Base-by-base conservation (phyloP, 2,888 invertebrate species). In the Strigamia maritima region DNA sequence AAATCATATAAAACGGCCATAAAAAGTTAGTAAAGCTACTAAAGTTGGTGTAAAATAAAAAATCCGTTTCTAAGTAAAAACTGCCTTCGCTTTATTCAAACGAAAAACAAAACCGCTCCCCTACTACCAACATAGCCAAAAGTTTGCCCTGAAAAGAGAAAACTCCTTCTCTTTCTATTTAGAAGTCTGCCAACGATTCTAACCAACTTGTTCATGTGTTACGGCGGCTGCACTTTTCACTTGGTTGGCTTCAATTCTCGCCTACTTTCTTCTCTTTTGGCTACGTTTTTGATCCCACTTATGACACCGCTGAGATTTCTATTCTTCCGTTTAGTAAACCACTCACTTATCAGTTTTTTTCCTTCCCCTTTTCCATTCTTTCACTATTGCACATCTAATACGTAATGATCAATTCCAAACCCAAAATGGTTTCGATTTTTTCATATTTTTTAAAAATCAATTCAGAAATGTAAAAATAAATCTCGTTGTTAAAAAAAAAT, bases 201-300 rank as follows among this genome's bases (percentile, higher is more conserved):
- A 70, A 70, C 70, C 70, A 70, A 70, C 70, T 70, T 26, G 26
- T 70, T 70, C 70, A 70, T 70, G 70, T 70, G 70, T 70, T 70
- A 70, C 26, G 70, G 28, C 26, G 70, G 70, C 70, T 70, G 70
- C 70, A 70, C 70, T 70, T 70, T 70, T 70, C 70, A 70, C 70
- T 70, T 70, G 70, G 70, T 2, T 70, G 70, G 70, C 70, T 70
- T 70, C 70, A 70, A 70, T 70, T 26, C 70, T 70, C 70, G 70
- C 70, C 70, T 54, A 28, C 70, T 70, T 70, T 70, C 70, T 70
- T 70, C 70, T 70, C 70, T 70, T 70, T 26, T 70, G n/a, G 70
- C 70, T 70, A 70, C 28, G 70, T 70, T 70, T 70, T 70, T 70
- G 70, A 70, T 70, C 70, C 70, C 70, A 70, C 70, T 70, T 70